Base-by-base conservation (phyloP, 1,140 invertebrate species). In the Heliconius melpomene region DNA sequence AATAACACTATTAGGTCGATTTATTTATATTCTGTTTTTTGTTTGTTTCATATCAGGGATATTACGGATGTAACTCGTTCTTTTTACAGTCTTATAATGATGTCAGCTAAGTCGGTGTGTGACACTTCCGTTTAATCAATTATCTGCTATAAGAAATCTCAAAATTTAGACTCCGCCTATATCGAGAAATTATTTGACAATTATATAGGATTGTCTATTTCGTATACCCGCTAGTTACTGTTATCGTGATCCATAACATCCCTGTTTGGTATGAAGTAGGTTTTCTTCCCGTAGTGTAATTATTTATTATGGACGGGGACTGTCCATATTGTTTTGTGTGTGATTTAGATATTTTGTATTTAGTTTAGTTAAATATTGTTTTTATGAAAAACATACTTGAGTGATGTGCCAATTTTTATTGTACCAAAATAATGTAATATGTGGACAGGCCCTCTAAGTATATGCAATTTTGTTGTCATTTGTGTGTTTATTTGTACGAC, bases 401-500 rank as follows among this genome's bases (percentile, higher is more conserved):
- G 23, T 66, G 60, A 11, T 60, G 3, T 23, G 8, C 32, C 32
- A 36, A 36, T 36, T 60, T 23, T 9, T 60, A 60, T 23, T 60
- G 3, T 60, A n/a, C 9, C 2, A 60, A 60, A 60, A 20, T 60
- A 60, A 23, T 23, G 54, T 13, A 23, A 60, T n/a, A 60, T 60
- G 54, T 60, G 54, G 54, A 60, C 54, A 60, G 54, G 54, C n/a
- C 54, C 54, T 60, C n/a, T 16, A 29, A 7, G 16, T 66, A 29
- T 29, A 29, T 66, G 5, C 3, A 66, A 16, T 29, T 26, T 29
- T 66, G 60, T 16, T 60, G 60, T 66, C 13, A 66, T 66, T 26
- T 29, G 1, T 66, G 54, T 60, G 60, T 26, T 66, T 66, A 9
- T 66, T 66, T 66, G 60, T 66, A 66, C 23, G 60, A 77, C 80